phyloP scores from a whole-genome alignment of 1,140 invertebrate genomes.

The Drosophila watanabei region DNA sequence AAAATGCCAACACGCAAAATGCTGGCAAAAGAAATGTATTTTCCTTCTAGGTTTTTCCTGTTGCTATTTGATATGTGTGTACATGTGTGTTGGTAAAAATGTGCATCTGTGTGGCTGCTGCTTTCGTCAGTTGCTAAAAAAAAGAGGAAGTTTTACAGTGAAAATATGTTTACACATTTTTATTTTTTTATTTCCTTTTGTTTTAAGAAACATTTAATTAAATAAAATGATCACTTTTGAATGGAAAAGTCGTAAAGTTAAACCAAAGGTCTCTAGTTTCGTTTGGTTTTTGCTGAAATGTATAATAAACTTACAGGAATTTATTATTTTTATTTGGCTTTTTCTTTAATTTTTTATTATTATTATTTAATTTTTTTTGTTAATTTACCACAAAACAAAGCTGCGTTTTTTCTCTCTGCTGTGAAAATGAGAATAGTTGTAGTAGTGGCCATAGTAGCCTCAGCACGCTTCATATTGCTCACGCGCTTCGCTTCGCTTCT shows the following conservation, averaged over 20 bases:
- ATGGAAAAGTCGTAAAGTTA: no score
- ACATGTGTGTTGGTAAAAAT: neutral
- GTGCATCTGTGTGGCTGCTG: conserved; percentile 23
- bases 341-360: neutral
- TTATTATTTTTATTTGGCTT: neutral
- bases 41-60: conserved; percentile 42
- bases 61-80: conserved; percentile 40
- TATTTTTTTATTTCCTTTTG: neutral
- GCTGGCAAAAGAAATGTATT: conserved; percentile 42
- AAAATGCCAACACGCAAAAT: conserved; percentile 60
- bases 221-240: no score
- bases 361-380: no score
- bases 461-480: conserved; percentile 78
- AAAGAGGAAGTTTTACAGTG: conserved; percentile 1
- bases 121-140: conserved; percentile 29
- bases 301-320: neutral
- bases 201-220: neutral
- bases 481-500: conserved; percentile 49
- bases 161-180: neutral
- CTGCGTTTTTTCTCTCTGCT: neutral
- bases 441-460: conserved; percentile 39
- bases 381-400: no score
- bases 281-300: no score
- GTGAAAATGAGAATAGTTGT: conserved; percentile 12
- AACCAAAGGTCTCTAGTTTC: no score